phyloP scores from a whole-genome alignment of 2,888 invertebrate species.

The Eretmocerus hayati region DNA sequence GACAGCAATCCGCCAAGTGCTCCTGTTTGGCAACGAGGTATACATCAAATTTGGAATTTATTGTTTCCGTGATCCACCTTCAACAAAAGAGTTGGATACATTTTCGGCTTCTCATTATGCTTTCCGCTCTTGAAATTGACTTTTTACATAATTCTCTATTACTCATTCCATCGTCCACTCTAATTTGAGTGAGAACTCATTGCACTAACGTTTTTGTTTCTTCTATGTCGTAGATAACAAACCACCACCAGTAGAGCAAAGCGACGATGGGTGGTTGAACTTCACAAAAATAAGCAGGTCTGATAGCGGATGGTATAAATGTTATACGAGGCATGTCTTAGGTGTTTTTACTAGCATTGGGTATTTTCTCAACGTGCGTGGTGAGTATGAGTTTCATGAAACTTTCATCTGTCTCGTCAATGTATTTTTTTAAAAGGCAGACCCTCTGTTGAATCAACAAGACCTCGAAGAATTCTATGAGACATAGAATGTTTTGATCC shows the following conservation, averaged over 20 bases:
- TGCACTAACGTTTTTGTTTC: conserved; percentile 5
- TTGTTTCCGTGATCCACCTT: no score
- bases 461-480: no score
- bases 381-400: conserved; percentile 65
- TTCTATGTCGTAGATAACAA: conserved; percentile 41
- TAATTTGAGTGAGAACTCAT: not conserved
- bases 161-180: no score
- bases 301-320: conserved; percentile 91
- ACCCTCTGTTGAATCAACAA: no score
- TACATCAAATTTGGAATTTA: no score
- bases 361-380: conserved; percentile 80
- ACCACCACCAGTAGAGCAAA: conserved; percentile 55
- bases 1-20: conserved; percentile 86
- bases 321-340: conserved; percentile 75
- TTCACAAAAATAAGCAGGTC: conserved; percentile 71
- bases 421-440: no score
- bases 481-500: no score
- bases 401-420: no score
- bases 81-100: no score
- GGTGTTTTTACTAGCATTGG: conserved; percentile 84
- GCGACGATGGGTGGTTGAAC: conserved; percentile 74
- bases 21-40: conserved; percentile 73
- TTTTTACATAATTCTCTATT: no score
- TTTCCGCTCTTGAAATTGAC: no score
- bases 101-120: no score